Evolutionary conservation across 2,888 invertebrate species (phyloP), one percentile per base, ranked within the genome.

Genomic region (Habroteleia sp.): DNA sequence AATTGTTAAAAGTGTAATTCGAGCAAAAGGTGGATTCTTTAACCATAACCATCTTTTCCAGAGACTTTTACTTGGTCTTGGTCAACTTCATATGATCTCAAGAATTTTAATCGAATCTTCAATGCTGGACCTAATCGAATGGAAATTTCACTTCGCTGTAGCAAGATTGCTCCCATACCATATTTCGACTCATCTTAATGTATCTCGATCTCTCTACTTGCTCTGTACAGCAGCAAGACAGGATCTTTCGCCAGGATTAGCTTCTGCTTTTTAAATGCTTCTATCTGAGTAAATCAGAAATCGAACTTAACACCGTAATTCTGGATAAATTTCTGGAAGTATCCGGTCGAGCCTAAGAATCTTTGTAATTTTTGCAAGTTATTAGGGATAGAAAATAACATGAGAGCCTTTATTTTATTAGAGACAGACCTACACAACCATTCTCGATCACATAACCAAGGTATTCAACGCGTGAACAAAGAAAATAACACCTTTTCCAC

Each of bases 221-320:
- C 50, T 13, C 20, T 16, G n/a, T 33, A 50, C 20, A 50, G 33
- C 11, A 14, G 20, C 20, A 50, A n/a, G 6, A 50, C 33, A 14
- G 50, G 35, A 13, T 33, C 33, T 7, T 16, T 50, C 1, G 33
- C n/a, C 11, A 50, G 10, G 3, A 31, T 33, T 5, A 11, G 11
- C n/a, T 35, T 50, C 50, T 33, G 7, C 23, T 50, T 13, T 4
- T 20, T 11, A 16, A 50, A 50, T 8, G 35, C 50, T 5, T 33
- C 13, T 4, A 10, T 13, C 23, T 50, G 29, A 8, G 31, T 16
- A 0, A 11, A 1, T 35, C 50, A 33, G 14, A 50, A 50, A 13
- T 8, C 14, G 29, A 50, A 50, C 8, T 14, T 25, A 17, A n/a
- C 16, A 3, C 16, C 37, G 7, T 37, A 37, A 37, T 7, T 7